Base-by-base conservation (phyloP, 2,797 vertebrate genomes). In the Muscicapa comitata region DNA sequence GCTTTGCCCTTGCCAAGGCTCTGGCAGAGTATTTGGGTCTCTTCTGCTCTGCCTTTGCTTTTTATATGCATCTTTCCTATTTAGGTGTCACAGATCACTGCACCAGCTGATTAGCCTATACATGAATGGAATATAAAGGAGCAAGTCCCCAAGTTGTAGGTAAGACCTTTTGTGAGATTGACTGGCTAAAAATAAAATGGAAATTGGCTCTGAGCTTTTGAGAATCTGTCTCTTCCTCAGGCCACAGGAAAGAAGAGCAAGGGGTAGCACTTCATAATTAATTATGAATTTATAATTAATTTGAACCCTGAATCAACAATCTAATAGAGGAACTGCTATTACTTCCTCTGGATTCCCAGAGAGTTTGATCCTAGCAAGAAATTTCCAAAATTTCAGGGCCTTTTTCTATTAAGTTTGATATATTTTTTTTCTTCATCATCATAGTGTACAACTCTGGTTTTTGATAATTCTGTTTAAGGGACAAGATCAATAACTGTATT, bases 231-330 rank as follows among this genome's bases (percentile, higher is more conserved):
- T 92, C 91, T 90, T 96, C 72, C 91, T 94, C 90, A 91, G 95
- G 83, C 93, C 93, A 77, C 28, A 23, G 91, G 90, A 95, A 96
- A 95, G 53, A 93, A 92, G 92, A 97, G 62, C 59, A 91, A 96
- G 77, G 95, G 93, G 93, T 94, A 97, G 81, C 77, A 96, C 87
- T 94, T 96, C 90, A 66, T 94, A 96, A 94, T 93, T 97, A 93
- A 95, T 95, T 95, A 96, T 96, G 93, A 97, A 95, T 97, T 96
- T 96, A 88, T 97, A 95, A 95, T 94, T 94, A 97, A 95, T 97
- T 96, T 88, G 79, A 85, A 95, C 63, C 43, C 57, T 58, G 78
- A 94, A 86, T 95, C 83, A 89, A 93, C 68, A 87, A n/a, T 48
- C 63, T 90, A 66, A 81, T 58, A 54, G 51, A 55, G 53, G 55